These are phyloP conservation scores for Chaenogobius annularis DNA, from an alignment of 2,113 vertebrate genomes.

Conservation along the genomic window DNA sequence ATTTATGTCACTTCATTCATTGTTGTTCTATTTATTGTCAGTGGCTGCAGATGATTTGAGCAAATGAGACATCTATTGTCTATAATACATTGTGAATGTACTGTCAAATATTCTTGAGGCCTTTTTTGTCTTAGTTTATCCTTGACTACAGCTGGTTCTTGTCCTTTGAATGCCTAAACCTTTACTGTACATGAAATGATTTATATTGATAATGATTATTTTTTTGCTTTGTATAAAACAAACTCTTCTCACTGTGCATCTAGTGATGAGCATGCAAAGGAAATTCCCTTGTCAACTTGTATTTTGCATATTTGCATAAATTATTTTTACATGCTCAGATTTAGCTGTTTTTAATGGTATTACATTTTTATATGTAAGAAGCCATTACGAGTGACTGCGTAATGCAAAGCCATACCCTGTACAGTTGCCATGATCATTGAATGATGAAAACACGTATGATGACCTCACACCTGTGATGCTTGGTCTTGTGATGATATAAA, in stretches of 20 bases:
- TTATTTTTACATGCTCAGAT: conserved; percentile 1
- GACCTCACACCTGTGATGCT: too few species aligned
- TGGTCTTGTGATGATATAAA: too few species aligned
- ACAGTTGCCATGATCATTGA: too few species aligned
- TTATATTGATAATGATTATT: neutral
- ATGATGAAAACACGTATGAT: too few species aligned
- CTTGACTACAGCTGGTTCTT: neutral
- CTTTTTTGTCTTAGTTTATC: conserved; percentile 39
- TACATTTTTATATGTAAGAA: neutral
- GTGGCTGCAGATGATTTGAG: neutral
- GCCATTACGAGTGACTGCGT: too few species aligned
- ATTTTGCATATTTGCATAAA: neutral
- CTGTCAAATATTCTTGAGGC: conserved; percentile 24
- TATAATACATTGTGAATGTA: neutral
- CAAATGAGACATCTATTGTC: neutral
- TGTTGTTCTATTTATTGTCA: neutral
- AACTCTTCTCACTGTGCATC: neutral
- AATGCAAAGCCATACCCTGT: too few species aligned
- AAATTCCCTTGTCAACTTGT: neutral
- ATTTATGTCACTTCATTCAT: neutral
- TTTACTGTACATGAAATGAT: neutral
- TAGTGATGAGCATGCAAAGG: neutral
- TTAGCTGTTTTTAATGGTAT: neutral
- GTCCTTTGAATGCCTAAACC: neutral
- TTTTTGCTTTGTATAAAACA: neutral